These are phyloP conservation scores for Agrenia bidenticulata DNA, from an alignment of 2,888 invertebrate species.

Conservation along the genomic window DNA sequence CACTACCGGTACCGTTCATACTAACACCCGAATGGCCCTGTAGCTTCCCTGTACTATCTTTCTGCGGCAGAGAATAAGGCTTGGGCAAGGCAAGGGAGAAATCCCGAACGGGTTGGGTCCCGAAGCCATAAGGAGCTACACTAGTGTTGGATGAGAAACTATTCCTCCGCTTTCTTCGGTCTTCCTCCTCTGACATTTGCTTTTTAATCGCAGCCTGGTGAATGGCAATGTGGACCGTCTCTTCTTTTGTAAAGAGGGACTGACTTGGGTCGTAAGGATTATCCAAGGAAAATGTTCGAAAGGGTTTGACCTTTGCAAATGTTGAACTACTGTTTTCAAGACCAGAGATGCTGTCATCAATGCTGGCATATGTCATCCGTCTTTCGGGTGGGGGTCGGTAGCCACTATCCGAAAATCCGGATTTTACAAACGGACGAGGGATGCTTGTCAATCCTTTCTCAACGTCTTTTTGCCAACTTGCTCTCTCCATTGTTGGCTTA, in stretches of 20 bases:
- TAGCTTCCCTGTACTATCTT: slow-evolving; percentile 2
- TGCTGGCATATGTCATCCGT: slow-evolving; percentile 42
- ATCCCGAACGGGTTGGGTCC: slow-evolving; percentile 21
- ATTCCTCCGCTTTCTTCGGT: slow-evolving; percentile 49
- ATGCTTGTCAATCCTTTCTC: slow-evolving; percentile 43
- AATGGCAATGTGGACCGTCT: slow-evolving; percentile 57
- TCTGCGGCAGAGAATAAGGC: slow-evolving; percentile 40
- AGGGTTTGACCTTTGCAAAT: slow-evolving; percentile 46
- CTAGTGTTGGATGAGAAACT: slow-evolving; percentile 34
- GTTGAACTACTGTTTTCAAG: not conserved
- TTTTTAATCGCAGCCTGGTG: slow-evolving; percentile 58
- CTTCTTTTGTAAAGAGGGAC: slow-evolving; percentile 56
- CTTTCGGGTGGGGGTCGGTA: slow-evolving; percentile 39
- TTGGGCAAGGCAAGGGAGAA: slow-evolving; percentile 42
- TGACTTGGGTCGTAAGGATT: slow-evolving; percentile 55
- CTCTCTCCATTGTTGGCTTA: not conserved
- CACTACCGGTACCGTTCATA: not conserved
- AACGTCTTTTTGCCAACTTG: slow-evolving; percentile 43
- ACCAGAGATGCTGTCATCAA: slow-evolving; percentile 32
- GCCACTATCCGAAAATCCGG: slow-evolving; percentile 27
- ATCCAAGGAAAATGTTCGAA: slow-evolving; percentile 51
- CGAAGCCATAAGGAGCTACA: not conserved
- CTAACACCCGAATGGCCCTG: not conserved
- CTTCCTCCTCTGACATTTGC: slow-evolving; percentile 56
- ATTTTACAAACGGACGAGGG: slow-evolving; percentile 41